Percentiles rank a stretch among this genome's conserved stretches.
These are phyloP conservation scores for Calidris pygmaea DNA, from an alignment of 2,113 vertebrate species.

Conservation along the genomic window DNA sequence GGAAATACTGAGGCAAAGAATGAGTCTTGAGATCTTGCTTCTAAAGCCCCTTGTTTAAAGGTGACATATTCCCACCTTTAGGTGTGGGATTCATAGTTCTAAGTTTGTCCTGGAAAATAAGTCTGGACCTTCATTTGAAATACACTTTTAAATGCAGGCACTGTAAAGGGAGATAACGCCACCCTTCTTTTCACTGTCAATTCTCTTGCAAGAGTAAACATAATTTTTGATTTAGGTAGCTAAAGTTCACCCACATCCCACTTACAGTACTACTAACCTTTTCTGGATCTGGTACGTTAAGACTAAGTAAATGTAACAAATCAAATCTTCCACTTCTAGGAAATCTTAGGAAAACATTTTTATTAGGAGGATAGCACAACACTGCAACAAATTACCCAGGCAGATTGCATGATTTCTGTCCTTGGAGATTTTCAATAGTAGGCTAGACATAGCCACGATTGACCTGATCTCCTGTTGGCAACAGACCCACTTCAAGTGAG, in stretches of 20 bases:
- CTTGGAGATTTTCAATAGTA: not conserved
- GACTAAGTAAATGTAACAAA: not conserved
- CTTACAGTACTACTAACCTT: not conserved
- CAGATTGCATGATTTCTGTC: fast-evolving
- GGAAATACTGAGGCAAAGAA: not conserved
- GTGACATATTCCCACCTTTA: not conserved
- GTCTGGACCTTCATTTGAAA: not conserved
- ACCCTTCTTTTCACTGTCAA: not conserved
- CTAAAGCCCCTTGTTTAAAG: not conserved
- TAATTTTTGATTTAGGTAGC: not conserved
- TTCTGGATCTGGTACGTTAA: not conserved
- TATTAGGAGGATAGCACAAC: not conserved
- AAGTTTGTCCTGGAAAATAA: not conserved
- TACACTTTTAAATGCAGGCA: not conserved
- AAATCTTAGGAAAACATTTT: not conserved
- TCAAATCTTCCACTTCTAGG: not conserved
- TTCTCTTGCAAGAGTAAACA: not conserved
- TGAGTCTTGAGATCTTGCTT: not conserved
- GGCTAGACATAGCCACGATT: not conserved
- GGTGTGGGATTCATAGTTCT: not conserved
- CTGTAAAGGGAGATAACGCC: not conserved
- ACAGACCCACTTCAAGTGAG: fast-evolving
- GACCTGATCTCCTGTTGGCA: not conserved
- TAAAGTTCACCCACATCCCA: not conserved
- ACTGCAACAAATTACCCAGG: not conserved